Percentiles rank a stretch among this genome's conserved stretches.
These are phyloP conservation scores for Halesus radiatus DNA, from an alignment of 1,140 invertebrate genomes.

Conservation along the genomic window DNA sequence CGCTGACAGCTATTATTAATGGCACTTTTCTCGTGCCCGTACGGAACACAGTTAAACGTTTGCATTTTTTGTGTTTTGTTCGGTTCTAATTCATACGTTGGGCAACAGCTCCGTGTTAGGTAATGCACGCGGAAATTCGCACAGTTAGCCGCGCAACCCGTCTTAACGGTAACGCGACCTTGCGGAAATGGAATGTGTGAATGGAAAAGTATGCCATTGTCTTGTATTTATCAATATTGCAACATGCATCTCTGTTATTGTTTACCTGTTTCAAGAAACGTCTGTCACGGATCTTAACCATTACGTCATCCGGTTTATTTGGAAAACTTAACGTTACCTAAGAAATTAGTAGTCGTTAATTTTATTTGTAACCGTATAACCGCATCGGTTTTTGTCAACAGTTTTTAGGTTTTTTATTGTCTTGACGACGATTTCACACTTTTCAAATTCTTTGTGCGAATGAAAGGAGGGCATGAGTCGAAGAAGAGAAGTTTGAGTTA, in stretches of 20 bases:
- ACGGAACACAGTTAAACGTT: conserved; percentile 14
- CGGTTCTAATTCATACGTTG: conserved; percentile 14
- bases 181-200: conserved; percentile 34
- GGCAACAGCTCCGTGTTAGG: background rate
- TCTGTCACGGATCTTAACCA: too few relatives aligned
- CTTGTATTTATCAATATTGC: conserved; percentile 31
- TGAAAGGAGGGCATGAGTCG: too few relatives aligned
- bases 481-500: too few relatives aligned
- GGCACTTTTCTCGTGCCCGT: conserved; percentile 14
- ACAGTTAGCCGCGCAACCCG: conserved; percentile 12
- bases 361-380: too few relatives aligned
- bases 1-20: conserved; percentile 3
- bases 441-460: too few relatives aligned
- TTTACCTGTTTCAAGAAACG: background rate
- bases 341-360: background rate
- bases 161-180: conserved; percentile 16
- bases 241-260: conserved; percentile 10
- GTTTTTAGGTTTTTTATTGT: too few relatives aligned
- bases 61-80: conserved; percentile 22
- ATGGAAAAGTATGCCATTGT: conserved; percentile 32
- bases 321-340: conserved; percentile 18
- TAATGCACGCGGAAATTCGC: conserved; percentile 20
- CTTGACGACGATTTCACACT: too few relatives aligned
- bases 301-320: too few relatives aligned
- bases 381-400: too few relatives aligned